Evolutionary conservation across 2,797 vertebrate genomes (phyloP), one percentile per base, ranked within the genome.

Genomic region (Gymnothorax javanicus): DNA sequence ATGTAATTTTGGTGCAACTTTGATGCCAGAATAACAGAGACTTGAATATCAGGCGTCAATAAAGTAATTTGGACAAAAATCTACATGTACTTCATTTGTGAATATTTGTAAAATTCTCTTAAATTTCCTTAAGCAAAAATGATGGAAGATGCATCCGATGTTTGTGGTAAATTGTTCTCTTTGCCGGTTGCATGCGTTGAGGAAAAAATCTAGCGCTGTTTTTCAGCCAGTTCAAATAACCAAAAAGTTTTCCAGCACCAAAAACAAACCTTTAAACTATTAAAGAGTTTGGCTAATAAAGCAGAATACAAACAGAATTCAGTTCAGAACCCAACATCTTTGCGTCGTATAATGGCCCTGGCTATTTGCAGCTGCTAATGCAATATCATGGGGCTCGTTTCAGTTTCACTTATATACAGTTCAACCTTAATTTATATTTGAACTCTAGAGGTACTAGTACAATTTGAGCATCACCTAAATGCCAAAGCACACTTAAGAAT

Each of bases 1-100:
- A 96, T 97, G 97, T 97, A 93, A 96, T 94, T 95, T 96, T 94
- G 94, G 94, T 93, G 92, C 89, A 94, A 95, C 94, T 93, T 94
- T 95, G 94, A 94, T 94, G 90, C 93, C 92, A 93, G 93, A 93
- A 92, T 88, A 92, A 94, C 90, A 91, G 91, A 93, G 93, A 92
- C 95, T 43, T 86, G 88, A 95, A 95, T 94, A 95, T 94, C 93
- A 92, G 93, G 91, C 92, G 92, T 91, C 91, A 92, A 87, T 87
- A 2, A 89, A 95, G 91, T 91, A 54, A 93, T 88, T 86, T 88
- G 87, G 82, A 89, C 15, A 43, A 91, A 92, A 94, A 92, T 58
- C n/a, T 82, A 82, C 56, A 25, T 54, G 81, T 7, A 20, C 57
- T 82, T 59, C 54, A 5, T 57, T 59, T 82, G 56, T 27, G n/a